Evolutionary conservation across 2,113 vertebrate species (phyloP), one percentile per base, ranked within the genome.

Genomic region (Datnioides undecimradiatus): DNA sequence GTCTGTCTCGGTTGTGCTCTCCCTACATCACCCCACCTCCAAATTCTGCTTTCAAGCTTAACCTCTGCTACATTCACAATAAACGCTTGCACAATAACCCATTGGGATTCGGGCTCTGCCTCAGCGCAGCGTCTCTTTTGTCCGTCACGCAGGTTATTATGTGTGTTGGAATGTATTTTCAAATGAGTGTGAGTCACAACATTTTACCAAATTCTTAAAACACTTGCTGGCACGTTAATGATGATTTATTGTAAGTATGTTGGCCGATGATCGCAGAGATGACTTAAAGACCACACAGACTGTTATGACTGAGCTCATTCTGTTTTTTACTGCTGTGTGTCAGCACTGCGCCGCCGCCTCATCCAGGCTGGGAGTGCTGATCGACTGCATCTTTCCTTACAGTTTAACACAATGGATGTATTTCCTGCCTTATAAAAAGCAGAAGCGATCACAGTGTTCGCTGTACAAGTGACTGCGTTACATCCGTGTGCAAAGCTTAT

Each of bases 221-320:
- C 31, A 40, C 40, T 49, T 74, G 11, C 46, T 62, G 34, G 57
- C 6, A 63, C 46, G 19, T 54, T 51, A 31, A 67, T 36, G 23
- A 70, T 67, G 16, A 80, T 73, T 66, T 79, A 80, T 36, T 27
- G n/a, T 65, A 45, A 40, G 25, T 23, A 43, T 62, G 31, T 14
- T 76, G 41, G 45, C 59, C 41, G 49, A 43, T 21, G 59, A 80
- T 41, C 8, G 17, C 17, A 76, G 14, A 58, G 41, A 31, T 27
- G 46, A 54, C 34, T 40, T 49, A 48, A 4, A 75, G 83, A 86
- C 69, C 62, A 82, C 82, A 83, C 76, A 86, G 14, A 36, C 60
- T 46, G 58, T 54, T 51, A 14, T 2, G 25, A 70, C 51, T 59
- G 52, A 16, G 11, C 40, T 63, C 36, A 60, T n/a, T 48, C 45